Evolutionary conservation across 2,888 invertebrate genomes (phyloP).

Genomic region (Amphipyra berbera): DNA sequence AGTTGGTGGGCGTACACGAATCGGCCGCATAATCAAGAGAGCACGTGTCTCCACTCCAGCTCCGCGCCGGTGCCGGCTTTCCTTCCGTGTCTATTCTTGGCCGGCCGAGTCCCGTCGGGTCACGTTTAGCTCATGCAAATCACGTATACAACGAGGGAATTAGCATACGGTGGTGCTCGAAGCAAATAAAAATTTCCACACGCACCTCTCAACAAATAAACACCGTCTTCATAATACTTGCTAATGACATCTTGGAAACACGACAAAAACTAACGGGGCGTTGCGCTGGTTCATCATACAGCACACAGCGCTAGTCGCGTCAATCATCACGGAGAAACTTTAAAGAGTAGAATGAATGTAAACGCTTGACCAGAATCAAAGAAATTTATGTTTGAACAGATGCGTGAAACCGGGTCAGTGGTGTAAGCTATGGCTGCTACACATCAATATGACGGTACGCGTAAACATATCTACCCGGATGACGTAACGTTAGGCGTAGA

Average conservation of each 20-base stretch:
- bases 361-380: conserved; percentile 68
- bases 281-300: conserved; percentile 30
- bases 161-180: conserved; percentile 73
- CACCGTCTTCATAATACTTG: conserved; percentile 58
- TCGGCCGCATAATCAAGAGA: conserved; percentile 67
- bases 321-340: conserved; percentile 54
- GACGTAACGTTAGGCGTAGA: conserved; percentile 77
- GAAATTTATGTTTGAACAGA: conserved; percentile 79
- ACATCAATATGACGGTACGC: conserved; percentile 77
- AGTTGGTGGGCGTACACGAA: conserved; percentile 59
- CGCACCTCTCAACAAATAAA: conserved; percentile 60
- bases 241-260: conserved; percentile 61
- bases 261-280: conserved; percentile 49
- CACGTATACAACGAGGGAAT: conserved; percentile 81
- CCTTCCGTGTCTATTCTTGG: conserved; percentile 88
- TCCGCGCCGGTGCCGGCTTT: conserved; percentile 80
- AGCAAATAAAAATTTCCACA: conserved; percentile 69
- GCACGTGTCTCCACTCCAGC: conserved; percentile 80
- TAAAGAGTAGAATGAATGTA: conserved; percentile 56
- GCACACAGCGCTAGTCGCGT: conserved; percentile 35
- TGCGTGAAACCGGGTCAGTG: conserved; percentile 84
- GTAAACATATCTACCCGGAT: conserved; percentile 79
- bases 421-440: conserved; percentile 79
- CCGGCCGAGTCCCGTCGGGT: conserved; percentile 75
- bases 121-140: conserved; percentile 83